Percentiles rank a stretch among this genome's conserved stretches.
Evolutionary conservation across 2,113 vertebrate species (phyloP).

Genomic region (Erpornis zantholeuca): DNA sequence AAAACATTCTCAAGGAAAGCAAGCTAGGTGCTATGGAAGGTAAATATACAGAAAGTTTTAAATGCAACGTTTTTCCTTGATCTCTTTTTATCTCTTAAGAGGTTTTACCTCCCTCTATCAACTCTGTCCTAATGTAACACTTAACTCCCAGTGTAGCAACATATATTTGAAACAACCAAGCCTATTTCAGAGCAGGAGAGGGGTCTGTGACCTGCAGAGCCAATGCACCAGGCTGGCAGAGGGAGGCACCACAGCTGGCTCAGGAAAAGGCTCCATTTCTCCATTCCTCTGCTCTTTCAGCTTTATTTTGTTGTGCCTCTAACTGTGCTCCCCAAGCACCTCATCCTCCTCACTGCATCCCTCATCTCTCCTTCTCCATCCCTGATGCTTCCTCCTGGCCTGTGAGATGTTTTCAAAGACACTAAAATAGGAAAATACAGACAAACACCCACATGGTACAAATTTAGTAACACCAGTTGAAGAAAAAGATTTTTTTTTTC

Average conservation of each 20-base stretch:
- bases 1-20: background rate
- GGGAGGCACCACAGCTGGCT: background rate
- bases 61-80: no score
- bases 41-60: background rate
- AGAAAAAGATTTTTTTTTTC: background rate
- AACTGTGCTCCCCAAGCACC: background rate
- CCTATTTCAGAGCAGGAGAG: background rate
- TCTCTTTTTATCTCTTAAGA: background rate
- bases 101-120: background rate
- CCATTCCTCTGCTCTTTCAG: fast-evolving
- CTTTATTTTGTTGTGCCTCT: background rate
- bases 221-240: background rate
- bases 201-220: background rate
- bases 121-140: background rate
- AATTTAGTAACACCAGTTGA: background rate
- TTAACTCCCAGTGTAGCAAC: background rate
- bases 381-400: background rate
- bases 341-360: no score
- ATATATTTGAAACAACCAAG: background rate
- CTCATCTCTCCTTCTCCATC: background rate
- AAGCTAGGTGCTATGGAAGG: background rate
- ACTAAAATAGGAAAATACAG: background rate
- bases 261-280: background rate
- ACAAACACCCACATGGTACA: background rate
- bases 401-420: background rate